Evolutionary conservation across 2,888 invertebrate genomes (phyloP), one percentile per base, ranked within the genome.

Genomic region (Apomyelois bistriatella): DNA sequence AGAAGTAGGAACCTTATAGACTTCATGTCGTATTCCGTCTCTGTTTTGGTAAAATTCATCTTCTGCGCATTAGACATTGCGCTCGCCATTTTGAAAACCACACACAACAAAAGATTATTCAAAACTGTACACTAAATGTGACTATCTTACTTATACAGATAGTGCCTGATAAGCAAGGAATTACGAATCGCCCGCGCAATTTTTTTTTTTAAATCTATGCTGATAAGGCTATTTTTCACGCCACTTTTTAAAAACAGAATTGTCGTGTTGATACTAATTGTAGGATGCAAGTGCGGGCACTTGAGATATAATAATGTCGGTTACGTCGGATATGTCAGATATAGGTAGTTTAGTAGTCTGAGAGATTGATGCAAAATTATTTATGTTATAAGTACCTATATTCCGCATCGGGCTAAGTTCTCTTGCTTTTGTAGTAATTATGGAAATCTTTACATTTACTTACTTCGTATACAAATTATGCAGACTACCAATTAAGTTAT

Each of bases 21-120:
- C 68, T 85, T 89, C 89, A 89, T 82, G 48, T 85, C 86, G 68
- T 88, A 88, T 42, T 90, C 87, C 35, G 81, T 68, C 57, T 89
- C 88, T 0, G 85, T 78, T 54, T 87, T 89, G 6, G 63, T 78
- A 22, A 89, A 78, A 64, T 78, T 74, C 73, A 88, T 80, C 43
- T 70, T 79, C 48, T 72, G 69, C 10, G 61, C 58, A 52, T 73
- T 72, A 6, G 60, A 58, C 48, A 57, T 60, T 10, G 58, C 54
- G n/a, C 42, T 53, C n/a, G 66, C 52, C 72, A 74, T 74, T 62
- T 61, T 68, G 50, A 48, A 46, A 46, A 16, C 22, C 22, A 37
- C 32, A 13, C 42, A 35, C 32, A 17, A 17, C 42, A 9, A 35
- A 42, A 16, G 17, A 9, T 6, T 10, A 22, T n/a, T 36, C 22